Evolutionary conservation across 1,140 invertebrate genomes (phyloP).

Genomic region (Hypothenemus hampei): DNA sequence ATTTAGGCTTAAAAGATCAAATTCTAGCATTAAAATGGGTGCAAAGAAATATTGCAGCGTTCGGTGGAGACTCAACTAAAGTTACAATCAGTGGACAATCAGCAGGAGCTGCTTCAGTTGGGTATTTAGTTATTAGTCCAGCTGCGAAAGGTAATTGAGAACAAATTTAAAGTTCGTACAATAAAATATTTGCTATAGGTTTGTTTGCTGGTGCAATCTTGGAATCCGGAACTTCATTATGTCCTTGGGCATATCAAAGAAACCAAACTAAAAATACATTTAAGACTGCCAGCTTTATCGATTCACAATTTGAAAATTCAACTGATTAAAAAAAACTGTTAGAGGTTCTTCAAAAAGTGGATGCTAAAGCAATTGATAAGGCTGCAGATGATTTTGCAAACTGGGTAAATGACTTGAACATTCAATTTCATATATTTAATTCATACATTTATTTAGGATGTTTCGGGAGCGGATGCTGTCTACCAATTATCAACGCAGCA

Average conservation of each 20-base stretch:
- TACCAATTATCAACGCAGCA: constrained; percentile 3
- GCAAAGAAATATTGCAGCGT: constrained; percentile 44
- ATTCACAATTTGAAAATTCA: constrained; percentile 3
- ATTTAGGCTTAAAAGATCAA: constrained; percentile 48
- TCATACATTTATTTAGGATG: constrained; percentile 11
- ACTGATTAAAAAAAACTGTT: constrained; percentile 9
- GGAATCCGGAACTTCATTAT: constrained; percentile 22
- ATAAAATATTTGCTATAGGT: no score
- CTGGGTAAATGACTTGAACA: no score
- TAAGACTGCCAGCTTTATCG: constrained; percentile 10
- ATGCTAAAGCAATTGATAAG: constrained; percentile 11
- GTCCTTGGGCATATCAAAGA: constrained; percentile 27
- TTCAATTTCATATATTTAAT: no score
- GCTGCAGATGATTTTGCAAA: background rate
- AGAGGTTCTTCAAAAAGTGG: constrained; percentile 10
- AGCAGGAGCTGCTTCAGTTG: constrained; percentile 47
- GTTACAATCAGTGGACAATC: constrained; percentile 49
- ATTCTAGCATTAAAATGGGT: constrained; percentile 48
- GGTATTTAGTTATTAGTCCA: constrained; percentile 49
- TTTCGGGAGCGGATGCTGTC: background rate
- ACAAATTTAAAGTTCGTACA: no score
- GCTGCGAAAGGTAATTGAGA: constrained; percentile 4
- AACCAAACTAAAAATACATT: constrained; percentile 20
- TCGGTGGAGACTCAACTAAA: constrained; percentile 47
- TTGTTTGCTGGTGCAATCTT: constrained; percentile 27